These are phyloP conservation scores for Cotesia typhae DNA, from an alignment of 1,140 invertebrate genomes.

Conservation along the genomic window DNA sequence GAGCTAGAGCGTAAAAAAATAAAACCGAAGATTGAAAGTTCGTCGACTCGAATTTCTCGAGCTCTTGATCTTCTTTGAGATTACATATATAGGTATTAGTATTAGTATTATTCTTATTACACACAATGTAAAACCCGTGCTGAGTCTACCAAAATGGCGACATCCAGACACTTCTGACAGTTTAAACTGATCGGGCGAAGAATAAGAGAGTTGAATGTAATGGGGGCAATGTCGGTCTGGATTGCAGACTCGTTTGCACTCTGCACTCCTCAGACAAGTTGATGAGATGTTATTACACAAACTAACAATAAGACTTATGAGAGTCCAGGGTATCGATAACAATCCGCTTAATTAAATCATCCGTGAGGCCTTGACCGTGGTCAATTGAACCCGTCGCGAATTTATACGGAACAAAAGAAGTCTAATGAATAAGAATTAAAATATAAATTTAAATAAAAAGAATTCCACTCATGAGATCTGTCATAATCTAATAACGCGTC, in stretches of 20 bases:
- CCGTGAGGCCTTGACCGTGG: no score
- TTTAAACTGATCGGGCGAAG: conserved; percentile 37
- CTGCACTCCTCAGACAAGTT: no score
- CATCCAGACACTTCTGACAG: conserved; percentile 44
- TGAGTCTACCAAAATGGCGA: conserved; percentile 23
- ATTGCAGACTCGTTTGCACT: no score
- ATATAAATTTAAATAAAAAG: background rate
- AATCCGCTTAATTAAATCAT: no score
- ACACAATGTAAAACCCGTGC: no score
- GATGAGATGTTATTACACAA: no score
- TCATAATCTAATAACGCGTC: conserved; percentile 39
- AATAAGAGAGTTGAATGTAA: no score
- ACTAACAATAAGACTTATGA: no score
- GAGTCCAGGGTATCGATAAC: no score
- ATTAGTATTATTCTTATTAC: no score
- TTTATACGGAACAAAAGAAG: conserved; percentile 12
- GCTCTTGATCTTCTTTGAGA: conserved; percentile 24
- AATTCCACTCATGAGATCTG: conserved; percentile 16
- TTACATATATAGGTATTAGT: background rate
- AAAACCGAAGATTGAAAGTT: conserved; percentile 22
- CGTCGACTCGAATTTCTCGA: conserved; percentile 36
- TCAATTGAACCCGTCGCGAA: background rate
- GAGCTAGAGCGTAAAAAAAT: conserved; percentile 5
- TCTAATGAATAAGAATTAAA: background rate
- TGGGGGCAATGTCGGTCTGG: no score